These are phyloP conservation scores for Drosophila cyrtoloma DNA, from an alignment of 2,888 invertebrate genomes.

Conservation along the genomic window DNA sequence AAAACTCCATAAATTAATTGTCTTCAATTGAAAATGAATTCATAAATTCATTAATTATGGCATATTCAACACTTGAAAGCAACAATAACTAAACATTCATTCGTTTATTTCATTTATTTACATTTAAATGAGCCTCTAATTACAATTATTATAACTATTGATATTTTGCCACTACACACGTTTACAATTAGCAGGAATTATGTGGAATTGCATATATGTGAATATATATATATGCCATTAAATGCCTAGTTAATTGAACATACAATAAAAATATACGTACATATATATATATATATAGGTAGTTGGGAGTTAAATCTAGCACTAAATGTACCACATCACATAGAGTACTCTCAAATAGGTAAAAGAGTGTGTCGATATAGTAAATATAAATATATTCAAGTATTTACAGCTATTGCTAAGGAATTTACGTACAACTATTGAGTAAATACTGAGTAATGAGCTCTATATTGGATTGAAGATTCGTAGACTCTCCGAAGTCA, in stretches of 20 bases:
- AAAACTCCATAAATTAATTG: neutral
- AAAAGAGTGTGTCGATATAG: slow-evolving; percentile 26
- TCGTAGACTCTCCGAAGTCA: neutral
- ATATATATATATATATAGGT: slow-evolving; percentile 6
- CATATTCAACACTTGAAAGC: slow-evolving; percentile 14
- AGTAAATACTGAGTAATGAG: neutral
- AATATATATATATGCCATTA: slow-evolving; percentile 5
- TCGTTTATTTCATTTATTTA: slow-evolving; percentile 32
- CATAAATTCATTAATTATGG: neutral
- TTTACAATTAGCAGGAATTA: slow-evolving; percentile 26
- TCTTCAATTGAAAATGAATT: neutral
- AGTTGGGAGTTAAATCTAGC: slow-evolving; percentile 37
- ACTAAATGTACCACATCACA: slow-evolving; percentile 65
- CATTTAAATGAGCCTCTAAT: slow-evolving; percentile 16
- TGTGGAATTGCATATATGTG: slow-evolving; percentile 14
- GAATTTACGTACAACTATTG: slow-evolving; percentile 14
- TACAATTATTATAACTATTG: slow-evolving; percentile 38
- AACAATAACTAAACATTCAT: slow-evolving; percentile 29
- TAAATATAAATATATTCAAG: slow-evolving; percentile 1
- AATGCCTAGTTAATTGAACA: slow-evolving; percentile 43
- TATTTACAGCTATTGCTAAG: slow-evolving; percentile 49
- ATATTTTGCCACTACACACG: slow-evolving; percentile 38
- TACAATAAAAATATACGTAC: slow-evolving; percentile 1
- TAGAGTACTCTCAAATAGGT: slow-evolving; percentile 19
- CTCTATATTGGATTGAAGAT: neutral